Evolutionary conservation across 1,140 invertebrate genomes (phyloP), one percentile per base, ranked within the genome.

Genomic region (Caenorhabditis latens): DNA sequence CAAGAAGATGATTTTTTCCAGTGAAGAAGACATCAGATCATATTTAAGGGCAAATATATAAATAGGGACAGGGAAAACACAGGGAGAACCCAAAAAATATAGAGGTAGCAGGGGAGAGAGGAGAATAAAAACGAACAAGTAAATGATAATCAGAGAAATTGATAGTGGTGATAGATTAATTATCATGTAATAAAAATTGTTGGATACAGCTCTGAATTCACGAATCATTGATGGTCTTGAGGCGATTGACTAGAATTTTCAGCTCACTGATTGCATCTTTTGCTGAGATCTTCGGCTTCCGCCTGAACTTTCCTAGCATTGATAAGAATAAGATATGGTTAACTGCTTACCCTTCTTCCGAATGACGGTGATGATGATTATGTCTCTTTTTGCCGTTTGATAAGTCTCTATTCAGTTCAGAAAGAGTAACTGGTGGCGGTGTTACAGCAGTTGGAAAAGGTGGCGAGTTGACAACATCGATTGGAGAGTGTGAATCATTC

Each of bases 161-260:
- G 65, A 71, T 43, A 43, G 11, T n/a, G 46, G 9, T 32, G 32
- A 32, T 32, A 32, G 32, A 32, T 32, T 0, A 32, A 32, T 32
- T 32, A 32, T 32, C 32, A 32, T 32, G 32, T 32, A 32, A 32
- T 32, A 32, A 2, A 32, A 0, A 32, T 32, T 32, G 2, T 32
- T 32, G 32, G 32, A 32, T 32, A 32, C 32, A 65, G 3, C 40
- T 71, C 40, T 19, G 21, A 5, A 19, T 13, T 21, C 24, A 79
- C 4, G 71, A n/a, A 21, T 79, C 71, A 24, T 79, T 79, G 46
- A 79, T 24, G 7, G 71, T n/a, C 11, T 79, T 79, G 40, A 79
- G 71, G 9, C 24, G n/a, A 11, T 46, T 46, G 21, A 79, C 46
- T 19, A 79, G 71, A 48, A 13, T 24, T 14, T 79, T 79, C 46